Evolutionary conservation across 2,113 vertebrate species (phyloP).

Genomic region (Pelusios castaneus): DNA sequence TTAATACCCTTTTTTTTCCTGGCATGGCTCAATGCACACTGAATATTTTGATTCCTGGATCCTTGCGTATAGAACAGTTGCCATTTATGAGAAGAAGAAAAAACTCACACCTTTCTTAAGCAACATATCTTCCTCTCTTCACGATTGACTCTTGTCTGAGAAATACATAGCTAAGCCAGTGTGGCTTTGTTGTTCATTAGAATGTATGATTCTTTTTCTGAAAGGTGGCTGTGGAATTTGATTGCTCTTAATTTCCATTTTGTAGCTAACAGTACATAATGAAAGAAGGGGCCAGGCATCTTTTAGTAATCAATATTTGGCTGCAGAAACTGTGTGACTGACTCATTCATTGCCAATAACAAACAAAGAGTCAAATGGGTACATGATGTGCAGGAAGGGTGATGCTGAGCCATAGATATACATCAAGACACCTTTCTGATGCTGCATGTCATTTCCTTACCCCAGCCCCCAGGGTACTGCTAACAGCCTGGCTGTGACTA

Average conservation of each 20-base stretch:
- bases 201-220: background rate
- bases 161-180: background rate
- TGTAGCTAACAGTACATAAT: background rate
- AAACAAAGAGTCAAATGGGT: background rate
- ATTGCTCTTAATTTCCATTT: background rate
- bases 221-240: background rate
- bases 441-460: fast-evolving
- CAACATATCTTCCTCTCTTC: background rate
- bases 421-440: fast-evolving
- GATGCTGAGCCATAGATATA: fast-evolving
- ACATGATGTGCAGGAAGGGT: fast-evolving
- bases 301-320: background rate
- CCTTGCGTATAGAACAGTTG: fast-evolving
- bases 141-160: background rate
- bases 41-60: background rate
- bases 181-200: background rate
- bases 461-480: fast-evolving
- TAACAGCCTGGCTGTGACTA: background rate
- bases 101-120: fast-evolving
- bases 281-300: background rate
- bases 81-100: fast-evolving
- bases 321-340: background rate
- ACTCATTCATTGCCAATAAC: background rate
- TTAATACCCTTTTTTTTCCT: background rate
- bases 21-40: fast-evolving